Percentiles rank a stretch among this genome's conserved stretches.
Conservation (phyloP, 2,888 invertebrate genomes). For the Calliopum simillimum region DNA sequence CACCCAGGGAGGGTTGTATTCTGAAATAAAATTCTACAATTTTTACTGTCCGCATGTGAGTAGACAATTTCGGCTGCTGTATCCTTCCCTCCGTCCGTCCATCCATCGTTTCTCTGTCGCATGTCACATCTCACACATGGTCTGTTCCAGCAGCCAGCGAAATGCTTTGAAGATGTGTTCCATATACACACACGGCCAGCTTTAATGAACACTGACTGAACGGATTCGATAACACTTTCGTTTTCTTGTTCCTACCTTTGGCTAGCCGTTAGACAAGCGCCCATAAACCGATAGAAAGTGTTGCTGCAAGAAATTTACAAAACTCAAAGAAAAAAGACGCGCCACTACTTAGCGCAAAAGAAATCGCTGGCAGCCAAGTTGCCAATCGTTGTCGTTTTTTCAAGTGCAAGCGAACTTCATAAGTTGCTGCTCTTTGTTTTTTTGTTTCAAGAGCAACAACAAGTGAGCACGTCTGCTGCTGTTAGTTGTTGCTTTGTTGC, state of each 20-base stretch:
- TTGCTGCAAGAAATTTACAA: slow-evolving; percentile 28
- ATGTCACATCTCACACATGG: slow-evolving; percentile 27
- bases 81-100: slow-evolving; percentile 7
- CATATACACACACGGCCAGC: slow-evolving; percentile 31
- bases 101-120: background rate
- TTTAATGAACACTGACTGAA: slow-evolving; percentile 24
- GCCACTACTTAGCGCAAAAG: background rate
- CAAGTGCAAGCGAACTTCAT: slow-evolving; percentile 46
- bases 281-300: slow-evolving; percentile 50
- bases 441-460: slow-evolving; percentile 3
- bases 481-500: background rate
- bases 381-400: slow-evolving; percentile 24
- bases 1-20: too few relatives aligned
- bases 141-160: slow-evolving; percentile 26
- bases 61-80: background rate
- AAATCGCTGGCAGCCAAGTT: slow-evolving; percentile 6
- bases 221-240: slow-evolving; percentile 63
- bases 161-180: slow-evolving; percentile 24
- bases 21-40: background rate
- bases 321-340: too few relatives aligned
- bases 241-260: slow-evolving; percentile 68
- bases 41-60: slow-evolving; percentile 23
- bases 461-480: slow-evolving; percentile 1
- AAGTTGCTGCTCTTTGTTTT: background rate
- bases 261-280: slow-evolving; percentile 67